Base-by-base conservation (phyloP, 1,140 invertebrate species). In the Alviniconcha marisindica region DNA sequence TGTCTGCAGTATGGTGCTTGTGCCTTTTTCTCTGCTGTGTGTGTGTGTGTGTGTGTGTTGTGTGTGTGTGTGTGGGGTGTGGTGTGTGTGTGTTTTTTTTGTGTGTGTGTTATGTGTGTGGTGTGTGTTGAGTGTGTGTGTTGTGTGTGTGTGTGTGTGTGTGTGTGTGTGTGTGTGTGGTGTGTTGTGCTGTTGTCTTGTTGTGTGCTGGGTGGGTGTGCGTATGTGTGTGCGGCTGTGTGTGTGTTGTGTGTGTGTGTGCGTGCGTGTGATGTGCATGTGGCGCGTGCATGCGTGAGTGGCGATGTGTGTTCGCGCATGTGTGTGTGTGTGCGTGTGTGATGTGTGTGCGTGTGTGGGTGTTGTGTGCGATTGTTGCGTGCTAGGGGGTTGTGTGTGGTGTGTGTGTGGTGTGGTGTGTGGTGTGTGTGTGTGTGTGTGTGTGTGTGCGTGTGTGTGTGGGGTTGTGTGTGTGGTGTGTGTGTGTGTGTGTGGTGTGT, bases 271-370 rank as follows among this genome's bases (percentile, higher is more conserved):
- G 63, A 1, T n/a, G n/a, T n/a, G n/a, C n/a, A n/a, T 60, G 54
- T 5, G 54, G 54, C 2, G 5, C 28, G 54, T 24, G 54, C 28
- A n/a, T 24, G n/a, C n/a, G n/a, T n/a, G 18, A 48, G 44, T 48
- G 18, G 44, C 44, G 18, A 31, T 33, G 63, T 33, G 63, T 33
- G 31, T 18, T 24, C 33, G 63, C 33, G 63, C 33, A 31, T 66
- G 28, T 33, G 63, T 66, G 63, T 33, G 31, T 33, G 63, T 33
- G 63, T 66, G 63, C 4, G 63, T 66, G 63, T 33, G 63, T 66
- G 63, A 24, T 66, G n/a, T 66, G 63, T 66, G 63, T 66, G 63
- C 33, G 28, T 28, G 63, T 66, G 28, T 33, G 63, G 28, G 63
- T 66, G 63, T 66, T n/a, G 63, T 33, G 7, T 33, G 63, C 15